Percentiles rank a stretch among this genome's conserved stretches.
phyloP scores from a whole-genome alignment of 2,797 vertebrate genomes.

The Cottoperca gobio region DNA sequence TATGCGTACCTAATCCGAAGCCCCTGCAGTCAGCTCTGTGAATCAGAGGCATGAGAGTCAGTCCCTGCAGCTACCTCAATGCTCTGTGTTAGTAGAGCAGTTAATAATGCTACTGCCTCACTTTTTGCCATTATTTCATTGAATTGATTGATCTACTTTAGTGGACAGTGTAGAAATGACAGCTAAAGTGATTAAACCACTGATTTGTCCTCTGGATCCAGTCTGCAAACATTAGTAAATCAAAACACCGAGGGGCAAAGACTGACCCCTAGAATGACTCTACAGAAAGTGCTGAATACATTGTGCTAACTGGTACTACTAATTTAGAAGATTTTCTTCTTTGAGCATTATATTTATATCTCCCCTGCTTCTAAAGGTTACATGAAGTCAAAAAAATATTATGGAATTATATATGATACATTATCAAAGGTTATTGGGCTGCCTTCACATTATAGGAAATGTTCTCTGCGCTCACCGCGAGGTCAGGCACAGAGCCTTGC shows the following conservation, averaged over 20 bases:
- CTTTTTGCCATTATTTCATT: constrained; percentile 44
- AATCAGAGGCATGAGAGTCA: not conserved
- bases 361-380: not conserved
- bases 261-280: not conserved
- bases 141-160: constrained; percentile 54
- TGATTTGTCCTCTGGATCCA: constrained; percentile 50
- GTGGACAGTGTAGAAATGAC: constrained; percentile 51
- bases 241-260: not conserved
- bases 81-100: not conserved
- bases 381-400: not conserved
- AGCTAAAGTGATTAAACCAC: constrained; percentile 35
- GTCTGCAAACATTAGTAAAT: constrained; percentile 29
- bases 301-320: not conserved
- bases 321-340: not conserved
- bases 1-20: not conserved
- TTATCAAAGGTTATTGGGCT: too few species aligned
- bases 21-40: not conserved
- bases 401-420: too few species aligned
- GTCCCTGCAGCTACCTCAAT: not conserved
- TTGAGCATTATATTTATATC: not conserved
- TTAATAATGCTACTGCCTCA: constrained; percentile 24
- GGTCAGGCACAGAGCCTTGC: too few species aligned
- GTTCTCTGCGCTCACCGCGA: too few species aligned
- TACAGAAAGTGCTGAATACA: not conserved
- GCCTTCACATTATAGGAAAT: too few species aligned